phyloP scores from a whole-genome alignment of 2,797 vertebrate genomes.

The Enteromius paludinosus region DNA sequence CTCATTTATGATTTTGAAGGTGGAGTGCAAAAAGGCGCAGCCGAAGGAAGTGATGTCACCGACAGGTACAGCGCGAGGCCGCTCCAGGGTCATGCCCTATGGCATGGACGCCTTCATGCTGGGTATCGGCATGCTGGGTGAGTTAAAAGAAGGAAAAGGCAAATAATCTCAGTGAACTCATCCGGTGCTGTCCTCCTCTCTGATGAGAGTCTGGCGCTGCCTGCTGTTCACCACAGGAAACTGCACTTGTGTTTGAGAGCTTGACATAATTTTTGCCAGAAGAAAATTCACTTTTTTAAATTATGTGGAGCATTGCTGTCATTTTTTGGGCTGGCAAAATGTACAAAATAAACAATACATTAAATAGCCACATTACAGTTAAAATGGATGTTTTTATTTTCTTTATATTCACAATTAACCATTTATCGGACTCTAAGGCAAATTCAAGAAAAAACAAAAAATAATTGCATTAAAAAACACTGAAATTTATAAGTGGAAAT shows the following conservation, averaged over 20 bases:
- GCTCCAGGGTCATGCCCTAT: slow-evolving; percentile 90
- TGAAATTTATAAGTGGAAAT: neutral
- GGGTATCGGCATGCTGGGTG: slow-evolving; percentile 91
- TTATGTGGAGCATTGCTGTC: neutral
- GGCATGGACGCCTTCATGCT: slow-evolving; percentile 93
- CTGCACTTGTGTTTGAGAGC: neutral
- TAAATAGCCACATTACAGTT: neutral
- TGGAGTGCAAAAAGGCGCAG: slow-evolving; percentile 92
- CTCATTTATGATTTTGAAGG: slow-evolving; percentile 70
- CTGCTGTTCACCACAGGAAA: slow-evolving; percentile 64
- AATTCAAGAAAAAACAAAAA: neutral
- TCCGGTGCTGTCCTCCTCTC: slow-evolving; percentile 6
- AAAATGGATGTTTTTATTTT: neutral
- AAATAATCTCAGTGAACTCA: neutral
- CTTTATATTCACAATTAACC: neutral
- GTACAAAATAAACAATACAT: neutral
- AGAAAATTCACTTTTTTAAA: neutral
- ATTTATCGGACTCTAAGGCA: neutral
- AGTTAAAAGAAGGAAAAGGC: slow-evolving; percentile 41
- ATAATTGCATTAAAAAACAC: neutral
- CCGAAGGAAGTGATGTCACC: slow-evolving; percentile 94
- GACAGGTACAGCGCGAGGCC: slow-evolving; percentile 86
- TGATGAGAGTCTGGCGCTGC: slow-evolving; percentile 57
- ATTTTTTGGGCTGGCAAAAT: neutral
- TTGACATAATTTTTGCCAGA: neutral